phyloP scores from a whole-genome alignment of 2,797 vertebrate species.

The Anguilla pacifica region DNA sequence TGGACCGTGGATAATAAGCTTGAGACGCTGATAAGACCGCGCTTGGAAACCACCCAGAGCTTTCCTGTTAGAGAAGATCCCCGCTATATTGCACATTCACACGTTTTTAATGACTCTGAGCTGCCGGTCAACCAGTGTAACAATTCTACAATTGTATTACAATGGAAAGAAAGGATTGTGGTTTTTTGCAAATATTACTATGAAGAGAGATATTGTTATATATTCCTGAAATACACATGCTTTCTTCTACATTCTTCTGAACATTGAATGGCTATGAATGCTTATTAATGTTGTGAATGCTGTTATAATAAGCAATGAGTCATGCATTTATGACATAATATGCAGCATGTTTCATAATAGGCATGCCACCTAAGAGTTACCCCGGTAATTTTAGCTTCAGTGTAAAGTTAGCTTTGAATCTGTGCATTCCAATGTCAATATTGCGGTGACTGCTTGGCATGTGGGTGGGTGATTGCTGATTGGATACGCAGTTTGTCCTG shows the following conservation, averaged over 20 bases:
- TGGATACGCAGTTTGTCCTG: not conserved
- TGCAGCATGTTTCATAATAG: not conserved
- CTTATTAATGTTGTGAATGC: not conserved
- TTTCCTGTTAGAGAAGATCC: not conserved
- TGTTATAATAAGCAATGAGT: not conserved
- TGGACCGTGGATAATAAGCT: slow-evolving; percentile 23
- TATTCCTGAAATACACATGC: not conserved
- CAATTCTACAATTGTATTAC: not conserved
- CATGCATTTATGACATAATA: not conserved
- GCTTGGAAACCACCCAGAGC: slow-evolving; percentile 20
- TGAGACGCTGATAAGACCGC: slow-evolving; percentile 23
- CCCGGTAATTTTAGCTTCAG: not conserved
- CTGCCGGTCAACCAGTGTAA: not conserved
- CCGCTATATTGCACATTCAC: slow-evolving; percentile 3
- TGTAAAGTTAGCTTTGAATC: not conserved
- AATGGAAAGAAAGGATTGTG: not conserved
- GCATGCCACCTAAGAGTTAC: not conserved
- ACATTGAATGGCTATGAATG: not conserved
- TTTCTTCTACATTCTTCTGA: not conserved
- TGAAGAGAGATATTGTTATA: not conserved
- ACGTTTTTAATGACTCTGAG: not conserved
- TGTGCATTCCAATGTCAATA: not conserved
- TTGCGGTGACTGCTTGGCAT: not conserved
- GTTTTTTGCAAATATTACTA: not conserved
- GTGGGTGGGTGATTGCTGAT: not conserved